Evolutionary conservation across 2,113 vertebrate species (phyloP).

Genomic region (Columba livia): DNA sequence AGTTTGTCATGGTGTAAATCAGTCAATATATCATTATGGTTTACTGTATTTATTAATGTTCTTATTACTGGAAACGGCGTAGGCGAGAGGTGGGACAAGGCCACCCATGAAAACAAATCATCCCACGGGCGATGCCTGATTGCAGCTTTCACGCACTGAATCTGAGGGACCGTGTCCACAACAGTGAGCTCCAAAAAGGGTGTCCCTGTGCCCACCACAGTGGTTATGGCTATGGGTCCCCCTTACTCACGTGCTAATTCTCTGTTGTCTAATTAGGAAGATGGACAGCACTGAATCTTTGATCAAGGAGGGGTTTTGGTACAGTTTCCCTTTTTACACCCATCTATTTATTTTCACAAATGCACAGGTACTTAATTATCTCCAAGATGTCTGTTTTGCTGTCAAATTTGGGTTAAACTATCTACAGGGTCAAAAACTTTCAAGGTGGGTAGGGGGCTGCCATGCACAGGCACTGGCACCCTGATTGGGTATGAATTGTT

Average conservation of each 20-base stretch:
- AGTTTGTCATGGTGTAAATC: background rate
- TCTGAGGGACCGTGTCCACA: background rate
- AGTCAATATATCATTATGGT: fast-evolving
- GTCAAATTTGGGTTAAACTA: background rate
- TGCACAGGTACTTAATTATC: background rate
- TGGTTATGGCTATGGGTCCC: fast-evolving
- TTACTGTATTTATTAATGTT: background rate
- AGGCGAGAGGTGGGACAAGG: background rate
- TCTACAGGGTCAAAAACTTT: background rate
- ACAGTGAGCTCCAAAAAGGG: fast-evolving
- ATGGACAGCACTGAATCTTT: background rate
- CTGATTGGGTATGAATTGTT: background rate
- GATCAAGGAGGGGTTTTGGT: background rate
- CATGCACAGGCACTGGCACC: background rate
- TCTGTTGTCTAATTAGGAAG: background rate
- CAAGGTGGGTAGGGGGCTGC: fast-evolving
- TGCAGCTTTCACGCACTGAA: background rate
- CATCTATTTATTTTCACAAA: background rate
- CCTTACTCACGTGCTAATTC: background rate
- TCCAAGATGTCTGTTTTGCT: background rate
- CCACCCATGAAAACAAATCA: background rate
- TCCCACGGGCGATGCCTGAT: background rate
- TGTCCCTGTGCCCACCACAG: background rate
- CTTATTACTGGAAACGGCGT: background rate
- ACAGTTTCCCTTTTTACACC: background rate